Conservation (phyloP, 2,113 vertebrate species). For the Lates calcarifer region DNA sequence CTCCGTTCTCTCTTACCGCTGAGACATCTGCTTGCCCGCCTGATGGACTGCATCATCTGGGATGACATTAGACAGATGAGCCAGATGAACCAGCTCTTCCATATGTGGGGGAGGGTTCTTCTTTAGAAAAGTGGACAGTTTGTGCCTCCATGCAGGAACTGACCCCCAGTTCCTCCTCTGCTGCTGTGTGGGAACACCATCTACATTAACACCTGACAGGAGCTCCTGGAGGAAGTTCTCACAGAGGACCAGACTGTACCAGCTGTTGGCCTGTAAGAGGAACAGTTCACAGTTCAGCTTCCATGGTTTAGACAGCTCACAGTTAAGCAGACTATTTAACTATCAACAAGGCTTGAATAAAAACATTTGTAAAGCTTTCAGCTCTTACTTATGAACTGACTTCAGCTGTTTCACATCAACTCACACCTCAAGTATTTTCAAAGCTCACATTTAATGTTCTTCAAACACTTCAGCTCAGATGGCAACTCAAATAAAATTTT, state of each 20-base stretch:
- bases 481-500: too few species aligned
- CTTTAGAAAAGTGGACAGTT: conserved; percentile 71
- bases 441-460: too few species aligned
- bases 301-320: too few species aligned
- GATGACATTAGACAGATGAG: conserved; percentile 72
- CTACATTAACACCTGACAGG: conserved; percentile 55
- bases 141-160: conserved; percentile 67
- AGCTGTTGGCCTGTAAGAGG: conserved; percentile 66
- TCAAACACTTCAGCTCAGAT: not conserved
- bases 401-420: too few species aligned
- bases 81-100: conserved; percentile 78
- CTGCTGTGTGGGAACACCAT: not conserved
- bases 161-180: conserved; percentile 6
- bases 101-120: conserved; percentile 77
- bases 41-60: conserved; percentile 67
- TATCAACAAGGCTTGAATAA: too few species aligned
- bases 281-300: not conserved
- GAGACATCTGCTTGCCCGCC: conserved; percentile 70
- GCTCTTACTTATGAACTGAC: too few species aligned
- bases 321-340: too few species aligned
- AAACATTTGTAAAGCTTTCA: too few species aligned
- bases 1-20: conserved; percentile 66
- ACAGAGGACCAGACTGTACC: conserved; percentile 79
- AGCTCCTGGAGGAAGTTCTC: conserved; percentile 82
- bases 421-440: too few species aligned